These are phyloP conservation scores for Misgurnus anguillicaudatus DNA, from an alignment of 2,113 vertebrate genomes.

Conservation along the genomic window DNA sequence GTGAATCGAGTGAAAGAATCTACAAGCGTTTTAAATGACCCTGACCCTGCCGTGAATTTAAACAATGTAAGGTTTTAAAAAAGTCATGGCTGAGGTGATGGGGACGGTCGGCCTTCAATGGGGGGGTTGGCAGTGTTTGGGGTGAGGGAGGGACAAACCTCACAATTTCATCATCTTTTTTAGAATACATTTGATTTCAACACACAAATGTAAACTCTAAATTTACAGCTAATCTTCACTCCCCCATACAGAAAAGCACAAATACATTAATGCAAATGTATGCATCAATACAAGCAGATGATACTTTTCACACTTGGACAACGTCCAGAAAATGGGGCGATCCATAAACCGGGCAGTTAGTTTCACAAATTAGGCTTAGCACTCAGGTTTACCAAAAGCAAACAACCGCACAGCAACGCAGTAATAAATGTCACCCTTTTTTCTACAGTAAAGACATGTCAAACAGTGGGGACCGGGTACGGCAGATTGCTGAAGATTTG, in stretches of 20 bases:
- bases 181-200: constrained; percentile 34
- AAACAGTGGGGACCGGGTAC: constrained; percentile 69
- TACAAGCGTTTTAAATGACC: not conserved
- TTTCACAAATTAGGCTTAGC: constrained; percentile 63
- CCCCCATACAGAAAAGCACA: constrained; percentile 43
- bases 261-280: constrained; percentile 20
- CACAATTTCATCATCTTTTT: constrained; percentile 39
- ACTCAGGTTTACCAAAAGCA: constrained; percentile 71
- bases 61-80: not conserved
- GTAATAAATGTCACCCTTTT: constrained; percentile 71
- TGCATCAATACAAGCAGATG: constrained; percentile 28
- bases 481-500: constrained; percentile 75
- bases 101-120: not conserved
- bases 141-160: constrained; percentile 27
- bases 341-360: constrained; percentile 63
- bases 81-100: not conserved
- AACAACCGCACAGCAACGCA: constrained; percentile 64
- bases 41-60: constrained; percentile 13
- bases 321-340: constrained; percentile 6
- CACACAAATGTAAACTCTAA: constrained; percentile 48
- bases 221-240: constrained; percentile 39
- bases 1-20: not conserved
- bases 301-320: constrained; percentile 34
- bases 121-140: not conserved
- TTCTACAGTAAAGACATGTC: constrained; percentile 78